Evolutionary conservation across 2,113 vertebrate species (phyloP), one percentile per base, ranked within the genome.

Genomic region (Penelope pileata): DNA sequence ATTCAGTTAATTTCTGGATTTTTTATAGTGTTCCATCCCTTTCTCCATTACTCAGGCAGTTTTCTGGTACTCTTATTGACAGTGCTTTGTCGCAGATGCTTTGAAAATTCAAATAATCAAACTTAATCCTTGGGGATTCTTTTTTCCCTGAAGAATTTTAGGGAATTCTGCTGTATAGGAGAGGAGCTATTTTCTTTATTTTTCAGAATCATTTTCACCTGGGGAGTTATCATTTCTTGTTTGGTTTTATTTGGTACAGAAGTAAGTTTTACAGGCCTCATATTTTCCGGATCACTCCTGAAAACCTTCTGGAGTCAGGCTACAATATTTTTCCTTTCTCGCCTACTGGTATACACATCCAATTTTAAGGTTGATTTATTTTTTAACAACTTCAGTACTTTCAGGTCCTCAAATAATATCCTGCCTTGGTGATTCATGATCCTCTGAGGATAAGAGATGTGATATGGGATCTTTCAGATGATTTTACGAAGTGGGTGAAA

Each of bases 61-160:
- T 94, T 83, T 73, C 75, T 69, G 43, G 64, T 47, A 69, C 70
- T 32, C 16, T 82, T 59, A 36, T 56, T 72, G 82, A 21, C 0
- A 1, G 24, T 69, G 17, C 47, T 83, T 90, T 74, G 68, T 74
- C 60, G 78, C 43, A 70, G 54, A 75, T 32, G 59, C 82, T 88
- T 91, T 91, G 72, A 88, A 95, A 96, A 90, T 87, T 29, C 82
- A 63, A 73, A 64, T 88, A 83, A 92, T 92, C 76, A 77, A 94
- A 63, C 23, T 8, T 76, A 82, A 90, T 93, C 69, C 62, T 79
- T 29, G 50, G 38, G 88, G 67, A 69, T 85, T 69, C 27, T 26
- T 58, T 34, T 47, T 27, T 3, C 3, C 15, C 24, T 21, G 22
- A 80, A 81, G 72, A 74, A 85, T 85, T 90, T 45, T 66, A 51